phyloP scores from a whole-genome alignment of 2,888 invertebrate species.

The Drosophila antonietae region DNA sequence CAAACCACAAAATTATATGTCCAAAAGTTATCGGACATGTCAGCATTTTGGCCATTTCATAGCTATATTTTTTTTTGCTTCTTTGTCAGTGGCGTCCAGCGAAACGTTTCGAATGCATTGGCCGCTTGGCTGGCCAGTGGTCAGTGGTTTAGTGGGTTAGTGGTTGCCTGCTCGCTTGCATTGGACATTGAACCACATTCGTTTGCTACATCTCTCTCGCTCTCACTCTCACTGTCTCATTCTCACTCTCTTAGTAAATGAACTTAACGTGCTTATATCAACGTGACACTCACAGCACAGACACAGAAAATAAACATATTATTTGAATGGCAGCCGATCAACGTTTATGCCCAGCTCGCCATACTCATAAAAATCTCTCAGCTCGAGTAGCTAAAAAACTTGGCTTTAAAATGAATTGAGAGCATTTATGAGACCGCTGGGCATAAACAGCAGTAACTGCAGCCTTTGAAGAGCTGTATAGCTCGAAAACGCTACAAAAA shows the following conservation, averaged over 20 bases:
- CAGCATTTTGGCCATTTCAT: constrained; percentile 42
- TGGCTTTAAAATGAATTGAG: constrained; percentile 21
- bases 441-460: constrained; percentile 11
- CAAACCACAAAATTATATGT: constrained; percentile 47
- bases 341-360: constrained; percentile 21
- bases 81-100: constrained; percentile 50
- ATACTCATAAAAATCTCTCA: constrained; percentile 31
- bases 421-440: constrained; percentile 21
- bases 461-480: background rate
- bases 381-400: constrained; percentile 19
- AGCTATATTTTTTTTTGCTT: background rate
- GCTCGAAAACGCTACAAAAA: background rate
- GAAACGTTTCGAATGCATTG: constrained; percentile 68
- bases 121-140: constrained; percentile 23
- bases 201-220: constrained; percentile 24
- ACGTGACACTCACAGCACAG: constrained; percentile 67
- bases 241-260: constrained; percentile 26
- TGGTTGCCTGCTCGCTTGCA: constrained; percentile 40
- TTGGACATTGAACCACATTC: constrained; percentile 78
- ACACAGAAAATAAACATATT: constrained; percentile 33
- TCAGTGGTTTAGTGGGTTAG: constrained; percentile 36
- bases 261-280: constrained; percentile 62
- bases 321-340: constrained; percentile 42
- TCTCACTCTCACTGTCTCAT: background rate
- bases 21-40: constrained; percentile 49